Evolutionary conservation across 2,113 vertebrate species (phyloP).

Genomic region (Dipodomys merriami): DNA sequence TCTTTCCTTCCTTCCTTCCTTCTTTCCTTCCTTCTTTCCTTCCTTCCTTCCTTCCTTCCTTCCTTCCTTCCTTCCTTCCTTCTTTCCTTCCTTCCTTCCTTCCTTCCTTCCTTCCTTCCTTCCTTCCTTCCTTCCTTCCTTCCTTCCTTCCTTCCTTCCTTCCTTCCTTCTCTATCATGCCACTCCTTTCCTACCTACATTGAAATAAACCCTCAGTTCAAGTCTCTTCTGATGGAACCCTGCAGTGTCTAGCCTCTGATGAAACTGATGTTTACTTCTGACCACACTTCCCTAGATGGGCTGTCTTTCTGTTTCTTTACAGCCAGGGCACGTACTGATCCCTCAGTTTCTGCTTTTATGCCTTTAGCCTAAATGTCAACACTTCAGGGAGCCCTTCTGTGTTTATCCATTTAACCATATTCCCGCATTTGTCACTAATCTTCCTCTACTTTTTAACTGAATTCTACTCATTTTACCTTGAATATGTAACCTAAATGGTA

Average conservation of each 20-base stretch:
- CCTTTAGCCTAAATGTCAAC: background rate
- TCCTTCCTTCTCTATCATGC: background rate
- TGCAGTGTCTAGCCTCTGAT: background rate
- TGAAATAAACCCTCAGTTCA: background rate
- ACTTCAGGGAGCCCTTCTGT: background rate
- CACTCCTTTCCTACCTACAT: background rate
- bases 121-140: too few relatives aligned
- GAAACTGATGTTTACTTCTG: background rate
- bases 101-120: rapidly evolving
- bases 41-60: background rate
- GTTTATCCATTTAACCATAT: background rate
- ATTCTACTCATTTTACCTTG: background rate
- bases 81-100: rapidly evolving
- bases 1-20: rapidly evolving
- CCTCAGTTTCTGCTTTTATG: background rate
- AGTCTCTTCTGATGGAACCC: background rate
- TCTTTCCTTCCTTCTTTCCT: background rate
- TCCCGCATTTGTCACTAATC: background rate
- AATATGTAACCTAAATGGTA: background rate
- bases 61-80: too few relatives aligned
- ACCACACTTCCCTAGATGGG: background rate
- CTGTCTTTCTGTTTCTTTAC: background rate
- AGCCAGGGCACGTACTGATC: background rate
- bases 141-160: background rate
- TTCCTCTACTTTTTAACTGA: background rate